Evolutionary conservation across 2,888 invertebrate species (phyloP).

Genomic region (Linnaemya vulpina): DNA sequence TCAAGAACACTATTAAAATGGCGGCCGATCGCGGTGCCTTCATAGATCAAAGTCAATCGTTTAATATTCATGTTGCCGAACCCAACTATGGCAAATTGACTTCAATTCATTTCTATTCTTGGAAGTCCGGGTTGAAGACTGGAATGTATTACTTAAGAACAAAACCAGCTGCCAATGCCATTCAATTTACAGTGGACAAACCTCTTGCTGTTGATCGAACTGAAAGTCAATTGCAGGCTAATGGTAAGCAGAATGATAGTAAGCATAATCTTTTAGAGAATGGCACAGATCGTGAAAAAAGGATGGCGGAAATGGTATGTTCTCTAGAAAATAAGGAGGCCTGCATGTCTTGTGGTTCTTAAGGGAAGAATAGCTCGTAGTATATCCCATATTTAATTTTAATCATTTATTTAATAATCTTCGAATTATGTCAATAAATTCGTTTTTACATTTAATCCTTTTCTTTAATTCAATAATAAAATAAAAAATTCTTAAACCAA

Average conservation of each 20-base stretch:
- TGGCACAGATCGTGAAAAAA: conserved; percentile 81
- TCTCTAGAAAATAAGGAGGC: conserved; percentile 94
- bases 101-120: conserved; percentile 99
- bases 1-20: conserved; percentile 96
- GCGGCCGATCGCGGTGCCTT: conserved; percentile 98
- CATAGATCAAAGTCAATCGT: conserved; percentile 99
- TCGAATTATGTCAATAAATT: background rate
- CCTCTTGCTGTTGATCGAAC: conserved; percentile 83
- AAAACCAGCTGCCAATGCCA: conserved; percentile 97
- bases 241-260: conserved; percentile 64
- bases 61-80: conserved; percentile 98
- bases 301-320: conserved; percentile 91
- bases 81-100: conserved; percentile 96
- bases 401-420: background rate
- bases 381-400: background rate
- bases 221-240: conserved; percentile 58
- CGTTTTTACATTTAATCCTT: background rate
- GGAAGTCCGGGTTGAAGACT: conserved; percentile 98
- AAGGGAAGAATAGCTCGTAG: conserved; percentile 75
- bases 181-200: conserved; percentile 99
- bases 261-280: conserved; percentile 17
- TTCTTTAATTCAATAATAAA: background rate
- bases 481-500: background rate
- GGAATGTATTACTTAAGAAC: conserved; percentile 99
- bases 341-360: conserved; percentile 94